phyloP scores from a whole-genome alignment of 2,113 vertebrate genomes.

The Cyphomyrus plagiostoma region DNA sequence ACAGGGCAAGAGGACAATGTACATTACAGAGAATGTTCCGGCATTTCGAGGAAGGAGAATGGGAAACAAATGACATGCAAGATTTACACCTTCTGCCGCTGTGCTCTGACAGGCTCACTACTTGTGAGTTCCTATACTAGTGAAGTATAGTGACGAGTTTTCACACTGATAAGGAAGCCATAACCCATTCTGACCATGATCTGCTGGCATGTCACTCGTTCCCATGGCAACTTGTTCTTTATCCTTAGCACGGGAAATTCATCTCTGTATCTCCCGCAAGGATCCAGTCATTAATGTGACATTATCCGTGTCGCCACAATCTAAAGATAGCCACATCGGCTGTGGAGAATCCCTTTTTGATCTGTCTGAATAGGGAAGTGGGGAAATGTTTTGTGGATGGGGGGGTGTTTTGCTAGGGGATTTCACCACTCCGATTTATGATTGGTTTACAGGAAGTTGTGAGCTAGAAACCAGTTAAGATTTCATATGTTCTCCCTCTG shows the following conservation, averaged over 20 bases:
- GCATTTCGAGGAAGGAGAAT: neutral
- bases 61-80: neutral
- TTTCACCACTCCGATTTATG: neutral
- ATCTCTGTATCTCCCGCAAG: neutral
- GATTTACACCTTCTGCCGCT: neutral
- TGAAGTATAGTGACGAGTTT: neutral
- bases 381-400: neutral
- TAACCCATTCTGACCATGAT: neutral
- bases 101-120: neutral
- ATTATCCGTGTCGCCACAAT: neutral
- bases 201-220: neutral
- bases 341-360: neutral
- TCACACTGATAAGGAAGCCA: neutral
- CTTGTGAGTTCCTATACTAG: neutral
- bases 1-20: neutral
- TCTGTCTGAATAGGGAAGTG: neutral
- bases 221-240: neutral
- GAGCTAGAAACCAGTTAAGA: neutral
- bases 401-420: neutral
- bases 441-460: neutral
- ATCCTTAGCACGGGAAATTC: neutral
- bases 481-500: neutral
- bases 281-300: neutral
- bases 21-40: neutral
- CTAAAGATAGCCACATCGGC: neutral